Conservation (phyloP, 1,140 invertebrate species). For the Coptotermes formosanus region DNA sequence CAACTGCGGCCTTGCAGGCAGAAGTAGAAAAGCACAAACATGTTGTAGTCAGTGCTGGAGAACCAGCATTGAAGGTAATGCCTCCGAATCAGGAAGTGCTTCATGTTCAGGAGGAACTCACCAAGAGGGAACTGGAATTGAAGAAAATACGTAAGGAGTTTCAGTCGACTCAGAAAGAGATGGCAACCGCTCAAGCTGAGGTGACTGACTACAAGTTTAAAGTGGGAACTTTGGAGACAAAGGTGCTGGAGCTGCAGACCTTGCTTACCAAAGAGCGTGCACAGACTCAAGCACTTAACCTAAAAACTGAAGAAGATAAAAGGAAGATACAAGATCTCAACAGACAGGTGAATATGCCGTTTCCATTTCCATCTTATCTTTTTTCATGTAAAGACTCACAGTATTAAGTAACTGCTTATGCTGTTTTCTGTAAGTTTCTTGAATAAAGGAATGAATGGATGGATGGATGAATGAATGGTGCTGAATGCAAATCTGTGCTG, state of each 20-base stretch:
- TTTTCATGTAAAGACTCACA: no score
- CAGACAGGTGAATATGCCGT: slow-evolving; percentile 58
- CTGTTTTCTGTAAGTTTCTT: no score
- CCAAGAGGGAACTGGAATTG: neutral
- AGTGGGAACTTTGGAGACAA: neutral
- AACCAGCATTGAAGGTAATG: neutral
- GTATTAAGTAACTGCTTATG: no score
- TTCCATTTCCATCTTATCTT: no score
- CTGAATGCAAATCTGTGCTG: no score
- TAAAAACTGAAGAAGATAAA: slow-evolving; percentile 63
- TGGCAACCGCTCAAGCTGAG: neutral
- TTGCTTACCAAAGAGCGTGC: neutral
- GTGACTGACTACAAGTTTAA: neutral
- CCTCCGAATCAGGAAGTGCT: neutral
- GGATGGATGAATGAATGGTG: no score
- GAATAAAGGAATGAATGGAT: no score
- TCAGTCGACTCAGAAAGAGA: neutral
- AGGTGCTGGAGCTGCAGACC: slow-evolving; percentile 19
- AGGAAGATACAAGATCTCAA: slow-evolving; percentile 69
- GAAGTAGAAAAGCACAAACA: slow-evolving; percentile 3
- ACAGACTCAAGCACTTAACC: no score
- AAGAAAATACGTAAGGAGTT: neutral
- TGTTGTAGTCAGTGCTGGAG: neutral
- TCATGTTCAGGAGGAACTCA: neutral
- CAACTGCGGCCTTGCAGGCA: neutral